Base-by-base conservation (phyloP, 2,888 invertebrate genomes). In the Agrotis ipsilon region DNA sequence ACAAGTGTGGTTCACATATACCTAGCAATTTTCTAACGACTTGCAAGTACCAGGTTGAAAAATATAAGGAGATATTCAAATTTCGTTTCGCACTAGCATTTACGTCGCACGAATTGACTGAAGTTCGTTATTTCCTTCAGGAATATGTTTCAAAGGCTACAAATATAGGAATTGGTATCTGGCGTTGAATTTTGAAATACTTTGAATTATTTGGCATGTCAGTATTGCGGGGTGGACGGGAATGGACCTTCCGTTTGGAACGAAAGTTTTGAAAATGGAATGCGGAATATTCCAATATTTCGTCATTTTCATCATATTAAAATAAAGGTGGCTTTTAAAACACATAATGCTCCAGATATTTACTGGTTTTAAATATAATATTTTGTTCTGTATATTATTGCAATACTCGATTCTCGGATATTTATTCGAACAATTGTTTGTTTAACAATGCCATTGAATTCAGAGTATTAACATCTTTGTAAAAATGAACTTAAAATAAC, bases 101-200 rank as follows among this genome's bases (percentile, higher is more conserved):
- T 70, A 57, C 32, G 57, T 45, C 27, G 5, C 49, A 66, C 13
- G 46, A 48, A 48, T 55, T 51, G 59, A 46, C 51, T 59, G 19
- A 24, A 54, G 21, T 46, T 80, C 27, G 55, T 58, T 68, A 77
- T 75, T 80, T 77, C 68, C 62, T 80, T 32, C 3, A 59, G 48
- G 43, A 63, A 75, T 59, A 62, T 55, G 27, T 80, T 48, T 63
- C 46, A 51, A 68, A 58, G 16, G 49, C 46, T 24, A 45, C 14
- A 72, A 72, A 57, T 73, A 67, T 62, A 67, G 13, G 19, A 54
- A 46, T 24, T 58, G 11, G 48, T 16, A 43, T 43, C 46, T 55
- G 75, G 45, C 13, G 27, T 62, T 27, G 75, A 67, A 59, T 45
- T 2, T 43, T 51, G 19, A 51, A 68, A 63, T 75, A 48, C 46